Evolutionary conservation across 2,113 vertebrate genomes (phyloP).

Genomic region (Hemiscyllium ocellatum): DNA sequence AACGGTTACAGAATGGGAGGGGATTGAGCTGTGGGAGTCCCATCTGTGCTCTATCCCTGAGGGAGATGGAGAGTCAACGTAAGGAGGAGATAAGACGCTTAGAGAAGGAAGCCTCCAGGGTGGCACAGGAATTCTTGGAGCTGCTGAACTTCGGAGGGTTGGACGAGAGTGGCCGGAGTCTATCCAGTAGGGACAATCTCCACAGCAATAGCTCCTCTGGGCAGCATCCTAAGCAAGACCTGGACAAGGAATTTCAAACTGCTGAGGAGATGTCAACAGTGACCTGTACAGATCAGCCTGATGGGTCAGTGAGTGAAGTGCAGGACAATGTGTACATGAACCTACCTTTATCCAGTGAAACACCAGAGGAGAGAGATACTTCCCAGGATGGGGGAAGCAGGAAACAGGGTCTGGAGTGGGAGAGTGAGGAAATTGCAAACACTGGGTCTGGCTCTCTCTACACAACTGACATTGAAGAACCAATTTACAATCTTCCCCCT

Average conservation of each 20-base stretch:
- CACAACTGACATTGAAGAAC: slow-evolving; percentile 57
- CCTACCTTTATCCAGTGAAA: slow-evolving; percentile 38
- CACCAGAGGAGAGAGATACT: neutral
- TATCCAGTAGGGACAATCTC: slow-evolving; percentile 73
- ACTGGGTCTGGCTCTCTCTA: slow-evolving; percentile 56
- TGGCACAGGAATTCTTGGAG: slow-evolving; percentile 78
- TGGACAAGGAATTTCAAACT: slow-evolving; percentile 73
- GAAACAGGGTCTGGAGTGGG: slow-evolving; percentile 40
- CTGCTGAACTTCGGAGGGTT: slow-evolving; percentile 75
- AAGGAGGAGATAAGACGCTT: slow-evolving; percentile 76
- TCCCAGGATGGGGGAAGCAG: neutral
- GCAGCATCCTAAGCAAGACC: slow-evolving; percentile 58
- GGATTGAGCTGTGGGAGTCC: slow-evolving; percentile 66
- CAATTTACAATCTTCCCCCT: slow-evolving; percentile 65
- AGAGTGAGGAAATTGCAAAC: slow-evolving; percentile 50
- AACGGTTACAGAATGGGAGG: slow-evolving; percentile 70
- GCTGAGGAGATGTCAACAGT: slow-evolving; percentile 63
- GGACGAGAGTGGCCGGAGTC: slow-evolving; percentile 56
- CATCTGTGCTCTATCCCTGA: slow-evolving; percentile 46
- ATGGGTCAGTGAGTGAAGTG: slow-evolving; percentile 36
- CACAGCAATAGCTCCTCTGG: neutral
- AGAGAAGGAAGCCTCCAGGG: slow-evolving; percentile 78
- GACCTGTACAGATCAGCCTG: slow-evolving; percentile 54
- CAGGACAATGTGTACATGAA: slow-evolving; percentile 40
- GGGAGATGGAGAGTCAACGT: slow-evolving; percentile 66